Evolutionary conservation across 2,888 invertebrate species (phyloP), one percentile per base, ranked within the genome.

Genomic region (Incurvaria masculella): DNA sequence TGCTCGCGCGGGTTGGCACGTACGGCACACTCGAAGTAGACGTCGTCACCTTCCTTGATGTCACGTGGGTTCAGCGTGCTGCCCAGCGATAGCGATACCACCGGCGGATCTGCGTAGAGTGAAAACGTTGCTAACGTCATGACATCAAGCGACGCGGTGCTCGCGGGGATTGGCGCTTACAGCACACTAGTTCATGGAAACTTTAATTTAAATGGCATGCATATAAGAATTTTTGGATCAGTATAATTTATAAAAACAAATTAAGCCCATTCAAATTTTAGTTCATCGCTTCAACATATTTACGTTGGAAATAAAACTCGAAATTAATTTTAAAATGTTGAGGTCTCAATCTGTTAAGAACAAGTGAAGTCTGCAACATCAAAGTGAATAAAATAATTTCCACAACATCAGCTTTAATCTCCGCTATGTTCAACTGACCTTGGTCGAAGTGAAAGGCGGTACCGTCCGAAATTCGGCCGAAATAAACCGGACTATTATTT

Each of bases 31-130:
- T 93, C 93, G 68, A 93, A 93, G 69, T 93, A 93, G 50, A 92
- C 93, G 67, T 93, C 93, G 64, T 91, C 92, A 42, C 92, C 91
- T 78, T 93, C 93, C 73, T 92, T 93, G 67, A 94, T 93, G 66
- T 91, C 90, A 60, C 90, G 87, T 14, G 93, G 89, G 72, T 91
- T 91, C 59, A 94, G 79, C 55, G 87, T 90, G 63, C 88, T 87
- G 57, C 93, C 93, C 80, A 94, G 87, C 68, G 86, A 87, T 59
- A 94, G 79, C 23, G 66, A 62, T 55, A 78, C 74, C 48, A 74
- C 61, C 45, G 76, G 76, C 61, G 71, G 74, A 57, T 78, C 76
- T 78, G 63, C 53, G 59, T 58, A 45, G 53, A 58, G 61, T 56
- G 57, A 49, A 50, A 52, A 51, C 11, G 14, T 14, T 14, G 14